Evolutionary conservation across 2,113 vertebrate genomes (phyloP).

Genomic region (Orientallactaga bullata): DNA sequence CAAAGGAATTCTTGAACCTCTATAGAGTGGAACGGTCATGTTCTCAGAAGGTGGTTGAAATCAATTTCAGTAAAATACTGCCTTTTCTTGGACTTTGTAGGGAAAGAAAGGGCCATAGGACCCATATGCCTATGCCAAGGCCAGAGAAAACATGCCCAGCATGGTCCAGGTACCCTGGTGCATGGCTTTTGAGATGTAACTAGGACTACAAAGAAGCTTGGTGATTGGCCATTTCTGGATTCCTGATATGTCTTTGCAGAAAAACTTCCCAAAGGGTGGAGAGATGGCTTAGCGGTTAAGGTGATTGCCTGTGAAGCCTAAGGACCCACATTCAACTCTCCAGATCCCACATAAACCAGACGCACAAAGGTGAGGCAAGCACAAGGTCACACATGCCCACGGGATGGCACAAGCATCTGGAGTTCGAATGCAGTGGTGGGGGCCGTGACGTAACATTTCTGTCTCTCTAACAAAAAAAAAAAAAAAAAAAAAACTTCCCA

Average conservation of each 20-base stretch:
- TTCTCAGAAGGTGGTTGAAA: neutral
- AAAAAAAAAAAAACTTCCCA: too few species aligned
- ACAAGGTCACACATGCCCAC: too few species aligned
- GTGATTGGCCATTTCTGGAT: neutral
- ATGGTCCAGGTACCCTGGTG: neutral
- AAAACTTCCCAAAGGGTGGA: neutral
- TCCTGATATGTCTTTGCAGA: conserved; percentile 10
- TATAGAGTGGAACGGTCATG: neutral
- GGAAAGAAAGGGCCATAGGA: neutral
- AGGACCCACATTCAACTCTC: too few species aligned
- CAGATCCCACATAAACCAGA: too few species aligned
- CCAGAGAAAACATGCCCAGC: neutral
- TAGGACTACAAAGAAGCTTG: neutral
- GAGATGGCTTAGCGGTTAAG: too few species aligned
- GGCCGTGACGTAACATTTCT: too few species aligned
- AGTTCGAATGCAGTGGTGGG: too few species aligned
- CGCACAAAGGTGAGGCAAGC: too few species aligned
- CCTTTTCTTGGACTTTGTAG: conserved; percentile 15
- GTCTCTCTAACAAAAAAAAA: too few species aligned
- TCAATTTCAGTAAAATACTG: neutral
- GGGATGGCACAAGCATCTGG: too few species aligned
- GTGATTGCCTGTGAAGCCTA: too few species aligned
- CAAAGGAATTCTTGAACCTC: neutral
- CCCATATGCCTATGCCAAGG: too few species aligned
- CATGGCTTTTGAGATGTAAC: neutral